Percentiles rank a stretch among this genome's conserved stretches.
These are phyloP conservation scores for Cyaniris semiargus DNA, from an alignment of 2,888 invertebrate species.

Conservation along the genomic window DNA sequence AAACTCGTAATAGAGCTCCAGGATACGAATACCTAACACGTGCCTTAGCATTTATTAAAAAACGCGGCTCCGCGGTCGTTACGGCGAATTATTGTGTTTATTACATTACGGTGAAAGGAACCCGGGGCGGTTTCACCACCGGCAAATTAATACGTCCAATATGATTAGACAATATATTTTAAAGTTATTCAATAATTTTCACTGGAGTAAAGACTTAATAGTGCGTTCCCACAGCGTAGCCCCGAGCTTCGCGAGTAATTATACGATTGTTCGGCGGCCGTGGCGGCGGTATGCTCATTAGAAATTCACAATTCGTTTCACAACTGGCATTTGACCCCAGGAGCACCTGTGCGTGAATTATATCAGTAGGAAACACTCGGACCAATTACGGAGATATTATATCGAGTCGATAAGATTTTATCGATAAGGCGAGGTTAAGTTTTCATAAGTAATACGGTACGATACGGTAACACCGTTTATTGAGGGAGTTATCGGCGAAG, in stretches of 20 bases:
- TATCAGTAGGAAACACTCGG: conserved; percentile 30
- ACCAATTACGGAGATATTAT: conserved; percentile 28
- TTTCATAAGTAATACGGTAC: conserved; percentile 28
- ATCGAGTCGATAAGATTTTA: conserved; percentile 26
- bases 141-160: conserved; percentile 22
- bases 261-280: conserved; percentile 7
- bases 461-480: conserved; percentile 14
- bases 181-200: conserved; percentile 25
- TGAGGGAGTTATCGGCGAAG: not conserved
- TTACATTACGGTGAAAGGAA: conserved; percentile 22
- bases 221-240: conserved; percentile 7
- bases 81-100: conserved; percentile 2
- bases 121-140: conserved; percentile 1
- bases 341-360: conserved; percentile 31
- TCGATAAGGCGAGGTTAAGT: conserved; percentile 20
- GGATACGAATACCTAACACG: conserved; percentile 12
- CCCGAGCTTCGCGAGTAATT: conserved; percentile 17
- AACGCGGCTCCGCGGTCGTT: not conserved
- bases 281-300: not conserved
- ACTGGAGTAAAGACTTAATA: conserved; percentile 11
- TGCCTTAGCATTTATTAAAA: conserved; percentile 10
- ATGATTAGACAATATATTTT: conserved; percentile 19
- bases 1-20: not conserved
- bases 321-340: conserved; percentile 34
- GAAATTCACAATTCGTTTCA: conserved; percentile 31